These are phyloP conservation scores for Globicephala melas DNA, from an alignment of 2,113 vertebrate species.

Conservation along the genomic window DNA sequence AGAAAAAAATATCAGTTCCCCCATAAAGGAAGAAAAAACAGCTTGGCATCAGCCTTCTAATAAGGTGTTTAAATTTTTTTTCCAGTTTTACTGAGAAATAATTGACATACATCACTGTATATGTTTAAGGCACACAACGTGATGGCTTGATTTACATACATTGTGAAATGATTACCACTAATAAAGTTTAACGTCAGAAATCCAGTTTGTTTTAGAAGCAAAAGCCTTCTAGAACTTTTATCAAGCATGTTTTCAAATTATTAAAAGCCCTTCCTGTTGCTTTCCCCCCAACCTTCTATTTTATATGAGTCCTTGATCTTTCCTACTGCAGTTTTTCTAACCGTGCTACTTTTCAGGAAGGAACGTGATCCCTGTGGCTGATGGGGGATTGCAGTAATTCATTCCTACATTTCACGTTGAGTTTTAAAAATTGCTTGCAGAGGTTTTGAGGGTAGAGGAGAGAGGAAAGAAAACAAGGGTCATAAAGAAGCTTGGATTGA, in stretches of 20 bases:
- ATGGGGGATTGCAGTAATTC: slow-evolving; percentile 22
- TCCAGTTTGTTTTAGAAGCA: background rate
- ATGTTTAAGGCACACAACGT: background rate
- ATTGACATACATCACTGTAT: background rate
- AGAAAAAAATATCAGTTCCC: background rate
- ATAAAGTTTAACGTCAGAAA: background rate
- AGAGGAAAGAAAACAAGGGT: slow-evolving; percentile 1
- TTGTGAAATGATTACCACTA: background rate
- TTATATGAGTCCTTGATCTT: slow-evolving; percentile 12
- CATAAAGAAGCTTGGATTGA: background rate
- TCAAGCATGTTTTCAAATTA: background rate
- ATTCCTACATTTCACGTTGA: slow-evolving; percentile 37
- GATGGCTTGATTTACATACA: background rate
- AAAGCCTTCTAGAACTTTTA: background rate
- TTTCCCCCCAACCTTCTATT: background rate
- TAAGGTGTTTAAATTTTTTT: background rate
- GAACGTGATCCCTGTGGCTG: slow-evolving; percentile 8
- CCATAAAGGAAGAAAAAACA: background rate
- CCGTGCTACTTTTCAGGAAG: background rate
- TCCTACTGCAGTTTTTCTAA: background rate
- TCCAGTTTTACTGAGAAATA: background rate
- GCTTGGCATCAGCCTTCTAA: background rate
- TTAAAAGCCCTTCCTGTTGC: background rate
- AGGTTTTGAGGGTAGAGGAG: background rate
- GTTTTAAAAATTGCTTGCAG: slow-evolving; percentile 61